Percentiles rank a stretch among this genome's conserved stretches.
phyloP scores from a whole-genome alignment of 2,113 vertebrate genomes.

The Sander lucioperca region DNA sequence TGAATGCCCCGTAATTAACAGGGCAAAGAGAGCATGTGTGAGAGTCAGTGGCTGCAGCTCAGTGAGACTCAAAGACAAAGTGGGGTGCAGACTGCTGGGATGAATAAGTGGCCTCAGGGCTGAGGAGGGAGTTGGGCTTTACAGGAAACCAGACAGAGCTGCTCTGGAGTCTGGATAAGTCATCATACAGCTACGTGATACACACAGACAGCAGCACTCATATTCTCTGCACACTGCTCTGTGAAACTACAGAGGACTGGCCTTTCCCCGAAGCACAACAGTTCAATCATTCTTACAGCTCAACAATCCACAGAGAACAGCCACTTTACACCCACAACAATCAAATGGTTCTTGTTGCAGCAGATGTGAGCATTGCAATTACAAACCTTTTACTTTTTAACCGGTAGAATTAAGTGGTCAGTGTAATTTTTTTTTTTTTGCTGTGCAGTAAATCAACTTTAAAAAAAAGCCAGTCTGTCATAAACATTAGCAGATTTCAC shows the following conservation, averaged over 20 bases:
- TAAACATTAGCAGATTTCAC: neutral
- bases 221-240: neutral
- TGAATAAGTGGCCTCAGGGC: slow-evolving; percentile 18
- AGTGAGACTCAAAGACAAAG: neutral
- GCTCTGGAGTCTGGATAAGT: slow-evolving; percentile 77
- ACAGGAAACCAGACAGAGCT: slow-evolving; percentile 72
- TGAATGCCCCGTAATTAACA: neutral
- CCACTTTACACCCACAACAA: neutral
- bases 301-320: neutral
- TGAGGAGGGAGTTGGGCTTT: slow-evolving; percentile 44
- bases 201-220: neutral
- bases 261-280: neutral
- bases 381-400: neutral
- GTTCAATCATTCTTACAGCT: neutral
- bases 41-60: slow-evolving; percentile 3
- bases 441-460: neutral
- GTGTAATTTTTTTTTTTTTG: neutral
- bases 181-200: slow-evolving; percentile 49
- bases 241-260: neutral
- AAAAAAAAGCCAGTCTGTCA: neutral
- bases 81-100: neutral
- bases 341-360: neutral
- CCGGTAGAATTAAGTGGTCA: neutral
- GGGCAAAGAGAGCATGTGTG: neutral
- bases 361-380: neutral